phyloP scores from a whole-genome alignment of 2,113 vertebrate genomes.

The Dolichallabes microphthalmus region DNA sequence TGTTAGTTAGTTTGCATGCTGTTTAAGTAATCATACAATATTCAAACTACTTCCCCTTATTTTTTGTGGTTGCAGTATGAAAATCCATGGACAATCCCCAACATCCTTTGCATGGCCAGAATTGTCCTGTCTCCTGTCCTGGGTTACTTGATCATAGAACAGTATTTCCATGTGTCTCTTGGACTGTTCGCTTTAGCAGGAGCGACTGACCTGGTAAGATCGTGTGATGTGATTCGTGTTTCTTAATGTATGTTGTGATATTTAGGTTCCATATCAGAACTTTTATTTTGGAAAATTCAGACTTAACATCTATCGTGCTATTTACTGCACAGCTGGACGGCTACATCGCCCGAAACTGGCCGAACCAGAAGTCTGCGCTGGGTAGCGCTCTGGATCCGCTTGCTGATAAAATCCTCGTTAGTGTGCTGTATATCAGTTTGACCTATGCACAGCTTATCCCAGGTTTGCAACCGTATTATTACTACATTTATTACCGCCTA shows the following conservation, averaged over 20 bases:
- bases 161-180: constrained; percentile 86
- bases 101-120: constrained; percentile 88
- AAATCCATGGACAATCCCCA: constrained; percentile 98
- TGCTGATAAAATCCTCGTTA: constrained; percentile 98
- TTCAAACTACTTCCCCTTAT: not conserved
- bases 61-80: constrained; percentile 79
- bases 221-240: constrained; percentile 77
- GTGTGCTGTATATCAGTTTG: constrained; percentile 89
- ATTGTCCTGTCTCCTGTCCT: constrained; percentile 88
- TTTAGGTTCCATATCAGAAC: constrained; percentile 22
- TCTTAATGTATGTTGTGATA: too few relatives aligned
- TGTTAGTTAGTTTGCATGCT: not conserved
- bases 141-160: constrained; percentile 88
- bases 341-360: constrained; percentile 95
- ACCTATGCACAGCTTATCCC: constrained; percentile 93
- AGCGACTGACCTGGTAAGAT: constrained; percentile 89
- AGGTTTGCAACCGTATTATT: constrained; percentile 73
- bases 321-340: constrained; percentile 82
- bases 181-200: constrained; percentile 90
- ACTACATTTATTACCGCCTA: not conserved
- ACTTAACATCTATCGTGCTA: not conserved
- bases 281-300: not conserved
- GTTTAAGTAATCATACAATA: not conserved
- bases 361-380: constrained; percentile 92
- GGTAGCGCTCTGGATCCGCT: constrained; percentile 96